Percentiles rank a stretch among this genome's conserved stretches.
These are phyloP conservation scores for Peromyscus attwateri DNA, from an alignment of 2,797 vertebrate genomes.

Conservation along the genomic window DNA sequence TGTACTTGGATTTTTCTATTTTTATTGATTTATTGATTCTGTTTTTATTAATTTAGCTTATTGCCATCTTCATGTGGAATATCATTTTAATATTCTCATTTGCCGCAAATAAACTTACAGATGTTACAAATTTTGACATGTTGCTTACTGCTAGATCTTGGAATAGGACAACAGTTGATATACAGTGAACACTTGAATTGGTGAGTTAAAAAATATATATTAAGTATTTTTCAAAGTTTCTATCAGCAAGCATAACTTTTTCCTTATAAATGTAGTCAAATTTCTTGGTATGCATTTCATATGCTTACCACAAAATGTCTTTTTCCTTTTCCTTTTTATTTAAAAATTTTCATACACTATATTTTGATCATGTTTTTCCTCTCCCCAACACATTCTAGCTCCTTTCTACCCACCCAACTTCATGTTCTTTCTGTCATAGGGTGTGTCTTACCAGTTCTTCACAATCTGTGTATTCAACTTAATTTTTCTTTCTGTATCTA, in stretches of 20 bases:
- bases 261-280: constrained; percentile 30
- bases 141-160: neutral
- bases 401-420: neutral
- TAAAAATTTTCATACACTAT: neutral
- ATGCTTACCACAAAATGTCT: neutral
- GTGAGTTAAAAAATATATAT: constrained; percentile 5
- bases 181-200: neutral
- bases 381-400: neutral
- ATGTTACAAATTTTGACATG: neutral
- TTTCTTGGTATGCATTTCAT: neutral
- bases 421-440: neutral
- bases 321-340: neutral
- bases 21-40: neutral
- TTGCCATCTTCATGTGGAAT: neutral
- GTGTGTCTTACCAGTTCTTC: neutral
- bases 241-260: neutral
- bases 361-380: neutral
- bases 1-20: neutral
- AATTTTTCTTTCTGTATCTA: constrained; percentile 46
- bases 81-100: neutral
- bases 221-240: neutral
- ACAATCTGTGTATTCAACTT: constrained; percentile 9
- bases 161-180: neutral
- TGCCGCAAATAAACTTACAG: neutral
- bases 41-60: neutral